Evolutionary conservation across 2,113 vertebrate species (phyloP).

Genomic region (Turdus rufiventris): DNA sequence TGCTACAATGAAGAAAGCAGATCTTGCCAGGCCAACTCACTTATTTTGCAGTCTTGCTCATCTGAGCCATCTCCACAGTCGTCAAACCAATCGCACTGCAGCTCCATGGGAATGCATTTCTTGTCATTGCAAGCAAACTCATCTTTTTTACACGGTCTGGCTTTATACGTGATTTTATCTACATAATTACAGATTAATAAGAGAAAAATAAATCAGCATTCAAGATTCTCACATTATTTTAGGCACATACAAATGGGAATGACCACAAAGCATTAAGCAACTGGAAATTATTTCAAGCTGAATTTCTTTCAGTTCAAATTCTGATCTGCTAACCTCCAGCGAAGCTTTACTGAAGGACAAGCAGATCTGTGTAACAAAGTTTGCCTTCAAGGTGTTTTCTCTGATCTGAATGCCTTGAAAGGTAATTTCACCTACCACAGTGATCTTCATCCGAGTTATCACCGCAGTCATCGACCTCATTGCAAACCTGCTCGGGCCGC

Average conservation of each 20-base stretch:
- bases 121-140: conserved; percentile 90
- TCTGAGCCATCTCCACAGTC: conserved; percentile 96
- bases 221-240: not conserved
- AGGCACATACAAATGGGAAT: not conserved
- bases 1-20: not conserved
- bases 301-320: not conserved
- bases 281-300: not conserved
- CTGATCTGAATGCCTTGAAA: not conserved
- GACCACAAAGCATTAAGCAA: not conserved
- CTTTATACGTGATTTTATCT: conserved; percentile 80
- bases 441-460: conserved; percentile 94
- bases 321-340: not conserved
- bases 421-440: conserved; percentile 78
- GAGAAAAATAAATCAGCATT: conserved; percentile 2
- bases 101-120: conserved; percentile 84
- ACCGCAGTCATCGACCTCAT: conserved; percentile 92
- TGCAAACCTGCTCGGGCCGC: conserved; percentile 85
- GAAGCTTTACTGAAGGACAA: conserved; percentile 37
- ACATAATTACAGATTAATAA: conserved; percentile 4
- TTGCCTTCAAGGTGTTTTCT: conserved; percentile 19
- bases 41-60: conserved; percentile 88
- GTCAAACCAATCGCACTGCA: conserved; percentile 90
- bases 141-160: conserved; percentile 88
- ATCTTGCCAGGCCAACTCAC: conserved; percentile 73
- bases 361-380: not conserved